Percentiles rank a stretch among this genome's conserved stretches.
These are phyloP conservation scores for Condylura cristata DNA, from an alignment of 2,113 vertebrate genomes.

Conservation along the genomic window DNA sequence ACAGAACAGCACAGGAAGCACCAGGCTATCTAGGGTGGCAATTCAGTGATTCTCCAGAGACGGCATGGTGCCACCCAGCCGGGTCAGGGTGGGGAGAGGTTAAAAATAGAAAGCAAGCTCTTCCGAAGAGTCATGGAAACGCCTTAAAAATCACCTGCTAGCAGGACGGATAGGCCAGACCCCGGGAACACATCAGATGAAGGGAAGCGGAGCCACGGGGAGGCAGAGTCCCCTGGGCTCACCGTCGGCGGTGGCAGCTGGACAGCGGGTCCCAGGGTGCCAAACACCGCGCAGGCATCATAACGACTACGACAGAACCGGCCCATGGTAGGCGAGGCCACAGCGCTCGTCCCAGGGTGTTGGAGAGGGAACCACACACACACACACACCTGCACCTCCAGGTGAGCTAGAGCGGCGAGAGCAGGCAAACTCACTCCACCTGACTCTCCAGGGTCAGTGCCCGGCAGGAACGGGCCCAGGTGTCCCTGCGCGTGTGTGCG, in stretches of 20 bases:
- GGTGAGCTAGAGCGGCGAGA: no score
- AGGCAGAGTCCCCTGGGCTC: no score
- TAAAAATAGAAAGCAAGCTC: neutral
- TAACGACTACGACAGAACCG: rapidly evolving
- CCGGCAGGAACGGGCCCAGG: no score
- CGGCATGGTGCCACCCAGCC: rapidly evolving
- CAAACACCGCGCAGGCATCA: no score
- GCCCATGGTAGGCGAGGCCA: neutral
- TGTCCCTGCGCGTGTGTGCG: neutral
- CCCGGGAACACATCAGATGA: neutral
- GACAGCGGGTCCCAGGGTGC: neutral
- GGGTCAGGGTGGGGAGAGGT: rapidly evolving
- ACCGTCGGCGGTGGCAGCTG: neutral
- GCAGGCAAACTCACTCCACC: neutral
- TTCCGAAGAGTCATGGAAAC: neutral
- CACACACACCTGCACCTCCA: no score
- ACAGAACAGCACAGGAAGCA: neutral
- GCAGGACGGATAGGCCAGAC: neutral
- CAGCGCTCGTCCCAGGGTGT: neutral
- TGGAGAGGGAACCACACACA: no score
- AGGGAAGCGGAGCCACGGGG: neutral
- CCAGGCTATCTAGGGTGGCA: neutral
- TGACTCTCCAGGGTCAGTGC: no score
- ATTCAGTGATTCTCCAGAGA: neutral
- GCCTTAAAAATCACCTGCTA: neutral